These are phyloP conservation scores for Drosophila bocqueti DNA, from an alignment of 1,140 invertebrate species.

Conservation along the genomic window DNA sequence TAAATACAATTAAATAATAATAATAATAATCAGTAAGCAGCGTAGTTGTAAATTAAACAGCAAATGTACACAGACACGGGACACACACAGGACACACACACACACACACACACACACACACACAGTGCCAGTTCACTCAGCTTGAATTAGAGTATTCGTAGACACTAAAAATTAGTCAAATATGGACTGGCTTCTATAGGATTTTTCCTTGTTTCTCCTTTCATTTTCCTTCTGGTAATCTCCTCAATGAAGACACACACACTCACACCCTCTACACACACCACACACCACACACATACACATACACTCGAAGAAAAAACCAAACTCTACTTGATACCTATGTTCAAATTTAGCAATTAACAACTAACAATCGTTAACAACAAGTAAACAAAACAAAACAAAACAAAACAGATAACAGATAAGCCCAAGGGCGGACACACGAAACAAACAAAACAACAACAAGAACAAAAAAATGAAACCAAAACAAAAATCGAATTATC, in stretches of 20 bases:
- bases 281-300: constrained; percentile 28
- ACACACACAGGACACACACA: constrained; percentile 6
- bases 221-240: constrained; percentile 62
- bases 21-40: constrained; percentile 74
- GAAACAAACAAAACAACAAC: constrained; percentile 18
- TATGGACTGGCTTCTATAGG: constrained; percentile 43
- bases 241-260: constrained; percentile 50
- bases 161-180: constrained; percentile 44
- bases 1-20: constrained; percentile 71
- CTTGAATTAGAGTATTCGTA: constrained; percentile 63
- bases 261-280: constrained; percentile 33
- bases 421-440: constrained; percentile 16
- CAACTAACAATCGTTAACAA: constrained; percentile 77
- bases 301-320: constrained; percentile 42
- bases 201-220: constrained; percentile 52
- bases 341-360: constrained; percentile 82
- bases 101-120: not conserved
- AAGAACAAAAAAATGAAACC: constrained; percentile 24
- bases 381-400: constrained; percentile 21
- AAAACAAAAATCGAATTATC: constrained; percentile 72
- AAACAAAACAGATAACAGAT: constrained; percentile 23
- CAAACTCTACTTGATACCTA: constrained; percentile 80
- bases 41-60: constrained; percentile 79
- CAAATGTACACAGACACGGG: constrained; percentile 63
- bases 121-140: constrained; percentile 57